These are phyloP conservation scores for Cnemophilus loriae DNA, from an alignment of 2,113 vertebrate species.

Conservation along the genomic window DNA sequence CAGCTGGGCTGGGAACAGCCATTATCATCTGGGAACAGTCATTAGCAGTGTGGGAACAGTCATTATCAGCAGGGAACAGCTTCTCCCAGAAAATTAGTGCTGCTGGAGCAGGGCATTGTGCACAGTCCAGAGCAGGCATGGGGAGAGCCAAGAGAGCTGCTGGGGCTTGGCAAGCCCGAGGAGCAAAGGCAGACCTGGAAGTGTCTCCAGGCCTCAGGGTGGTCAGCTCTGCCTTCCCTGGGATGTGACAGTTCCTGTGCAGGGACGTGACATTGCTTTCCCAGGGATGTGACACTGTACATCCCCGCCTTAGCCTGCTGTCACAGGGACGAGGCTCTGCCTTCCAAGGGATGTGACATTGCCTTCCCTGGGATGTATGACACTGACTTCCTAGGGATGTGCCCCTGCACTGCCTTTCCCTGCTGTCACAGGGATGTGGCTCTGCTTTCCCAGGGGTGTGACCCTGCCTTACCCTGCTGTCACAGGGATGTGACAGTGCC, in stretches of 20 bases:
- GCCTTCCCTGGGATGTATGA: neutral
- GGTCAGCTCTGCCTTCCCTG: neutral
- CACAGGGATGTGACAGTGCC: neutral
- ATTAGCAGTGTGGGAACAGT: neutral
- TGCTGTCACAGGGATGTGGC: neutral
- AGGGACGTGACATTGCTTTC: neutral
- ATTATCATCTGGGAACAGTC: neutral
- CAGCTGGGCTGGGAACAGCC: neutral
- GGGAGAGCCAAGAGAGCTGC: neutral
- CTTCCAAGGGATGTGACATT: neutral
- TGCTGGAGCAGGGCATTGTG: neutral
- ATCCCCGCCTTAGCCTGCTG: neutral
- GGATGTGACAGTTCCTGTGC: neutral
- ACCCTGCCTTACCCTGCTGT: neutral
- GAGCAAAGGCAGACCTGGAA: neutral
- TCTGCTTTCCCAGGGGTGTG: neutral
- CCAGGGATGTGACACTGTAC: neutral
- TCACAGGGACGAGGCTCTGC: neutral
- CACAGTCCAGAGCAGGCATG: neutral
- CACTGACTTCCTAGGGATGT: neutral
- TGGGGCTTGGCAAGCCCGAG: neutral
- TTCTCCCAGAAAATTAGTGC: neutral
- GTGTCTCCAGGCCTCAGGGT: fast-evolving
- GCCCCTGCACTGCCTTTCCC: neutral
- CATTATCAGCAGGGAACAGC: neutral